Conservation (phyloP, 2,113 vertebrate species). For the Manacus vitellinus region DNA sequence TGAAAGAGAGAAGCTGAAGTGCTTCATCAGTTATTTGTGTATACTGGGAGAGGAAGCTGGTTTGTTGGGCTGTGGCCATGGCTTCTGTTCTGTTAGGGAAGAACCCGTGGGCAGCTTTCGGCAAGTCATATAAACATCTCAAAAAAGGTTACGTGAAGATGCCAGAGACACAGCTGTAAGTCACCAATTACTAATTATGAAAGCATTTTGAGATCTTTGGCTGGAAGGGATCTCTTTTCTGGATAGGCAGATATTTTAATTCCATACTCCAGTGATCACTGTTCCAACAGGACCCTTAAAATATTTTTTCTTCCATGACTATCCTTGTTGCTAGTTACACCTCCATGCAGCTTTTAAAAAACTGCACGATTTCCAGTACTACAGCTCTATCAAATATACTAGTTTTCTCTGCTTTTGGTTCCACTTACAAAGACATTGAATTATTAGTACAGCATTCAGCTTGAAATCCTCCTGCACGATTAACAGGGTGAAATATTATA, state of each 20-base stretch:
- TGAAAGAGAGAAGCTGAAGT: not conserved
- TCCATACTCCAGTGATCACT: not conserved
- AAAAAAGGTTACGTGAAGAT: not conserved
- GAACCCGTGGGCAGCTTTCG: not conserved
- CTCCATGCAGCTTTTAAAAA: not conserved
- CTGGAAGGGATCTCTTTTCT: not conserved
- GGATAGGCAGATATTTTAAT: not conserved
- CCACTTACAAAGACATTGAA: not conserved
- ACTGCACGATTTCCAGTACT: not conserved
- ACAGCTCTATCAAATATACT: not conserved
- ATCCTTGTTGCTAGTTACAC: not conserved
- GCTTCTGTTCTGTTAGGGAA: not conserved
- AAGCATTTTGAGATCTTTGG: not conserved
- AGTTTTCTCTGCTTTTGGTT: not conserved
- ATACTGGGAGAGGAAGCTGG: not conserved
- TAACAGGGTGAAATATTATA: constrained; percentile 3
- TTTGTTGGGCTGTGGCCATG: not conserved
- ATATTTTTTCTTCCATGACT: not conserved
- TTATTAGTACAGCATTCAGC: not conserved
- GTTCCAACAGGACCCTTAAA: not conserved
- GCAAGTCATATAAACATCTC: not conserved
- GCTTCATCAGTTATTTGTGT: not conserved
- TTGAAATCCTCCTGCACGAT: not conserved
- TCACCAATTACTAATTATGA: not conserved
- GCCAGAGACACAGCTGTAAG: not conserved